A percentile compares a stretch with the other conserved stretches of the same genome.
phyloP scores from a whole-genome alignment of 2,888 invertebrate genomes.

The Idaea aversata region DNA sequence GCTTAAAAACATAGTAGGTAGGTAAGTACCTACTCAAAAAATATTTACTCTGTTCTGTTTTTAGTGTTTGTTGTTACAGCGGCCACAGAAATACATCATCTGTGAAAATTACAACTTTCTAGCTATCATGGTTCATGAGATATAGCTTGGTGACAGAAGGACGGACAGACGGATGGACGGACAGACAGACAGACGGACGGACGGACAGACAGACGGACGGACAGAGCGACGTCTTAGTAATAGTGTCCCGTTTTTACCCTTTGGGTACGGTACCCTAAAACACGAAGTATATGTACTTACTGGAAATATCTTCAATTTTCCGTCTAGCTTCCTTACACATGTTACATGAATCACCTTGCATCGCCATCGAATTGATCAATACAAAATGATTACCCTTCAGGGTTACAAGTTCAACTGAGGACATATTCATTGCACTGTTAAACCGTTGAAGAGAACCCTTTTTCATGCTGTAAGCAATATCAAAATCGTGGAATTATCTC shows the following conservation, averaged over 20 bases:
- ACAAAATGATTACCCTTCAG: slow-evolving; percentile 91
- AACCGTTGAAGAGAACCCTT: slow-evolving; percentile 85
- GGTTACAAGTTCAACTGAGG: slow-evolving; percentile 86
- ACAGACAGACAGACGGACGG: too few relatives aligned
- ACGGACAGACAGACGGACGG: too few relatives aligned
- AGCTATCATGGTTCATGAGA: too few relatives aligned
- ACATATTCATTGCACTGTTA: slow-evolving; percentile 84
- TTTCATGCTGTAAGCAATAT: slow-evolving; percentile 52
- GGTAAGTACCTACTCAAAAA: too few relatives aligned
- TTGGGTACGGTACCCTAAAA: too few relatives aligned
- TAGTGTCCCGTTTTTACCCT: too few relatives aligned
- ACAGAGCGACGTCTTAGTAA: background rate
- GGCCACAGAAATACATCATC: too few relatives aligned
- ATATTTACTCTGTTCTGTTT: too few relatives aligned
- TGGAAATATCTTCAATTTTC: slow-evolving; percentile 81
- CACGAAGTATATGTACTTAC: slow-evolving; percentile 52
- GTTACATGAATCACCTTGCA: slow-evolving; percentile 95
- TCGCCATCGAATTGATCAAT: slow-evolving; percentile 96
- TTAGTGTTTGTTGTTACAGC: too few relatives aligned
- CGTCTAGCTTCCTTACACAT: slow-evolving; percentile 89
- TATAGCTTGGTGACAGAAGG: too few relatives aligned
- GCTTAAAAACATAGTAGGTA: too few relatives aligned
- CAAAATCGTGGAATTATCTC: slow-evolving; percentile 1
- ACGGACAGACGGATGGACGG: background rate
- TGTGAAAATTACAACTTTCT: too few relatives aligned